A percentile compares a stretch with the other conserved stretches of the same genome.
Conservation (phyloP, 2,113 vertebrate species). For the Grantiella picta region DNA sequence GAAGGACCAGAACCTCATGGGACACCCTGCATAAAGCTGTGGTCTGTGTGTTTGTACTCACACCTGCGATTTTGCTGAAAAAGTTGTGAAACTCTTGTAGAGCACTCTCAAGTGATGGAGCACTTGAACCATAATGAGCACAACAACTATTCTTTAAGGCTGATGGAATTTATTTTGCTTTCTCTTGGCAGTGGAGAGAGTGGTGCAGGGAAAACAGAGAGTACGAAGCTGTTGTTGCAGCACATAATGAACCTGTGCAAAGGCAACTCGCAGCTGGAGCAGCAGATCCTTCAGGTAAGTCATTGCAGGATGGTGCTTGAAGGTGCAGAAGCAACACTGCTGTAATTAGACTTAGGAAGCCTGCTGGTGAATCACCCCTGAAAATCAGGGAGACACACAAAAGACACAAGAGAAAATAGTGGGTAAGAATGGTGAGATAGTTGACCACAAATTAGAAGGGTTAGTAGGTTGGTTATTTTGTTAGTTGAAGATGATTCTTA, state of each 20-base stretch:
- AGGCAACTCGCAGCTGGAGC: slow-evolving; percentile 74
- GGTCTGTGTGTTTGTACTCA: neutral
- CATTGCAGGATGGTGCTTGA: neutral
- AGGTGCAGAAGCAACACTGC: neutral
- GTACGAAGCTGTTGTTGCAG: slow-evolving; percentile 72
- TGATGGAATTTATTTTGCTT: neutral
- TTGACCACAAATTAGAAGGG: neutral
- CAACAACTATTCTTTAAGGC: neutral
- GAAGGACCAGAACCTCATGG: neutral
- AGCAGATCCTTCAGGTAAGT: slow-evolving; percentile 77
- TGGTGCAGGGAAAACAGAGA: slow-evolving; percentile 80
- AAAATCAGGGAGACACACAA: neutral
- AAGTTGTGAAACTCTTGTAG: neutral
- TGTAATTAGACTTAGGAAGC: neutral
- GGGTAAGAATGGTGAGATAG: neutral
- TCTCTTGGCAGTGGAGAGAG: slow-evolving; percentile 74
- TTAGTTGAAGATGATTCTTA: neutral
- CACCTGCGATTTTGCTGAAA: neutral
- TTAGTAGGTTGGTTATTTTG: neutral
- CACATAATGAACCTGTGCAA: slow-evolving; percentile 77
- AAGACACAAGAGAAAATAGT: neutral
- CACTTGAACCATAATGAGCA: neutral
- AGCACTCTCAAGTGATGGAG: neutral
- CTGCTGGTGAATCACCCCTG: neutral
- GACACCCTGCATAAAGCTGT: neutral